phyloP scores from a whole-genome alignment of 2,888 invertebrate species.

The Lithodes maja region DNA sequence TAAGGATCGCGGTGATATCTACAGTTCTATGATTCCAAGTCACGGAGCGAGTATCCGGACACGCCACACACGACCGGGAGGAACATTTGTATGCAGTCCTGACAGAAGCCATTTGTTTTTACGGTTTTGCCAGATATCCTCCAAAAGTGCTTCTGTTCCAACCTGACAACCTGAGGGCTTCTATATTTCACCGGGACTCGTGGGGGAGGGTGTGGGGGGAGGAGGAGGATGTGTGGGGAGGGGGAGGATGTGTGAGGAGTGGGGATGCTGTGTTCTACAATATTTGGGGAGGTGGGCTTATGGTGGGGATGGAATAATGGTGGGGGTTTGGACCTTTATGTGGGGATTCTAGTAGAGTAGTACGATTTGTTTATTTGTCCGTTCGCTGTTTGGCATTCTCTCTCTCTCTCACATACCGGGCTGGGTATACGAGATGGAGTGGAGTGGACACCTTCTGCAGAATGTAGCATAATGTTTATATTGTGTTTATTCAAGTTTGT shows the following conservation, averaged over 20 bases:
- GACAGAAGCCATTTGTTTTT: constrained; percentile 63
- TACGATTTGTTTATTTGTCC: too few relatives aligned
- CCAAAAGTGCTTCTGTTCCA: constrained; percentile 63
- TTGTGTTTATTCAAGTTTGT: too few relatives aligned
- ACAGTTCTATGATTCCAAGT: constrained; percentile 11
- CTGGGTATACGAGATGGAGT: too few relatives aligned
- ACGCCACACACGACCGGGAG: constrained; percentile 29
- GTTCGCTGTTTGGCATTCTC: too few relatives aligned
- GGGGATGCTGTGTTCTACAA: constrained; percentile 30
- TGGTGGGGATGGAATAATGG: neutral
- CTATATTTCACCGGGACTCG: constrained; percentile 49
- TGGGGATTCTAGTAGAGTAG: too few relatives aligned
- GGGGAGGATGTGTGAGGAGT: neutral
- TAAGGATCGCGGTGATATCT: neutral
- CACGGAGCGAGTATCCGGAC: constrained; percentile 32
- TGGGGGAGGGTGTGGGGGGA: neutral
- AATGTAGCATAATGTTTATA: too few relatives aligned
- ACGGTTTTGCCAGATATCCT: constrained; percentile 51
- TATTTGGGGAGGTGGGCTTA: constrained; percentile 16
- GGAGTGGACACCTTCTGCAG: too few relatives aligned
- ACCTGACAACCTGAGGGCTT: constrained; percentile 56
- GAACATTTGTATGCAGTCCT: constrained; percentile 60
- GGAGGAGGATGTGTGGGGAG: too few relatives aligned
- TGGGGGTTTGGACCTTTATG: neutral
- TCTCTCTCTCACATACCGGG: too few relatives aligned